Base-by-base conservation (phyloP, 2,888 invertebrate genomes). In the Harpalus rubripes region DNA sequence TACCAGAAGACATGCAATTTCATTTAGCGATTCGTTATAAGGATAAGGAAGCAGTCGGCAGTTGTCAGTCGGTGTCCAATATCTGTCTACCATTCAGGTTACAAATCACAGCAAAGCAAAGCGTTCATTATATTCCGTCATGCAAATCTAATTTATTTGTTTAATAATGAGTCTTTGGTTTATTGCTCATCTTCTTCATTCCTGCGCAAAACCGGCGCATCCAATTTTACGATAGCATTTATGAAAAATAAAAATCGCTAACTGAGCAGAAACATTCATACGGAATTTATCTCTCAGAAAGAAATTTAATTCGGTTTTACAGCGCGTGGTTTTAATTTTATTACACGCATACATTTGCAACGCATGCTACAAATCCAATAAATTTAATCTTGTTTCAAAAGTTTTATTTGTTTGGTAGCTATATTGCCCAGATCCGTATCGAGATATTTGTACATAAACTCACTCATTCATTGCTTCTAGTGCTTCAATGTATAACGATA, bases 191-290 rank as follows among this genome's bases (percentile, higher is more conserved):
- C 39, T 15, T 5, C 59, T 32, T 32, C 32, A 6, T 32, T 32
- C 32, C 32, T 5, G 3, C 32, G 26, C 68, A 68, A 22, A 78
- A 56, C 58, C 59, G 18, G 26, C 63, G 81, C 39, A 63, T 41
- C 63, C 44, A 82, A 59, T 72, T 84, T 84, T 84, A 84, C 78
- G 84, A 78, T 32, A 80, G 32, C 78, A 84, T 84, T 84, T 84
- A 78, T 78, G 78, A 78, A 84, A 84, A 78, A 84, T 84, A 84
- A 84, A 80, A 84, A 84, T 84, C 41, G 78, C 84, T 12, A 84
- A 84, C 78, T 44, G 65, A 63, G 76, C 84, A 78, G 84, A 84
- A 84, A 78, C 84, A 84, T 72, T 82, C 82, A 74, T 82, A 74
- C 18, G 82, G 44, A 82, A 82, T 82, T 82, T 82, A 82, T 82